Percentiles rank a stretch among this genome's conserved stretches.
Evolutionary conservation across 2,113 vertebrate genomes (phyloP).

Genomic region (Elgaria multicarinata): DNA sequence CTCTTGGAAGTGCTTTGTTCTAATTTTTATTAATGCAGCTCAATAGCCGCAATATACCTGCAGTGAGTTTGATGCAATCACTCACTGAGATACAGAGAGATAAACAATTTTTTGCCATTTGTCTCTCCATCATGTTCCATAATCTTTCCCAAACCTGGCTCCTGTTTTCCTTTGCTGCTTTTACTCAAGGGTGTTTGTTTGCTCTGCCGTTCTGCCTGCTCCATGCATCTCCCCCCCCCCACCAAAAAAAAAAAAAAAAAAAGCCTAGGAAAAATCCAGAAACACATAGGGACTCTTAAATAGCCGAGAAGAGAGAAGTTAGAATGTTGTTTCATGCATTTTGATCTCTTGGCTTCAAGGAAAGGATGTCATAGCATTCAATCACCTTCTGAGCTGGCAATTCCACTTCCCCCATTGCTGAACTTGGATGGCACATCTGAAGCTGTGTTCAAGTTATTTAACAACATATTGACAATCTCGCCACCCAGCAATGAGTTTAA

Average conservation of each 20-base stretch:
- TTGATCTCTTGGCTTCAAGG: not conserved
- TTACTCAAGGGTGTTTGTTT: not conserved
- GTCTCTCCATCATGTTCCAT: constrained; percentile 1
- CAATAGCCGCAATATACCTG: constrained; percentile 11
- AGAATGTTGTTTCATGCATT: not conserved
- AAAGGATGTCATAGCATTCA: not conserved
- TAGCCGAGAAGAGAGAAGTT: constrained; percentile 29
- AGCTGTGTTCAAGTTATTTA: constrained; percentile 28
- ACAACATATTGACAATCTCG: constrained; percentile 5
- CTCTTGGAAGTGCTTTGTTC: constrained; percentile 17
- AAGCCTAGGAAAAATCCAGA: constrained; percentile 23
- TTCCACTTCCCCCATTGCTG: not conserved
- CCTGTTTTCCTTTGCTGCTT: not conserved
- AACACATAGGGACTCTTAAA: not conserved
- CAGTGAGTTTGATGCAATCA: not conserved
- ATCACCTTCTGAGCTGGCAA: not conserved
- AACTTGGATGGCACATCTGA: constrained; percentile 11
- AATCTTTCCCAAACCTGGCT: constrained; percentile 21
- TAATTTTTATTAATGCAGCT: constrained; percentile 22
- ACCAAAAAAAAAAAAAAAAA: too few species aligned
- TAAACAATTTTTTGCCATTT: not conserved
- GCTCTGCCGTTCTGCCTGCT: not conserved
- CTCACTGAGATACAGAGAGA: not conserved
- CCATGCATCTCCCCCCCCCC: constrained; percentile 11
- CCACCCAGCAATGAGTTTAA: constrained; percentile 9